These are phyloP conservation scores for Drosophila cognata DNA, from an alignment of 2,888 invertebrate species.

Conservation along the genomic window DNA sequence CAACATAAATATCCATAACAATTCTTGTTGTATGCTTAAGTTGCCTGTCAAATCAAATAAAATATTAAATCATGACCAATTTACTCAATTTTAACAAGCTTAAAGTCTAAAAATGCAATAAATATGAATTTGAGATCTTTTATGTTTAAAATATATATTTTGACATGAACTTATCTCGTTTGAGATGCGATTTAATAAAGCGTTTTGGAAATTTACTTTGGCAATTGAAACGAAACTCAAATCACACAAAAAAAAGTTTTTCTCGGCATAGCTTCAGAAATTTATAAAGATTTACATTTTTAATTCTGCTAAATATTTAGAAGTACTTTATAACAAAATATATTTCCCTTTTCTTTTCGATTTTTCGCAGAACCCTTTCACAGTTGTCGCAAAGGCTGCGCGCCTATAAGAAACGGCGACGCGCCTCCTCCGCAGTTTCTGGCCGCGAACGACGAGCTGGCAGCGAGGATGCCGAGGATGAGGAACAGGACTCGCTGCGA, in stretches of 20 bases:
- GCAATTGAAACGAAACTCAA: background rate
- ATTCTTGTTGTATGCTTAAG: background rate
- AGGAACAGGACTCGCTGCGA: slow-evolving; percentile 60
- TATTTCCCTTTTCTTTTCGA: background rate
- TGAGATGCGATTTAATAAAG: background rate
- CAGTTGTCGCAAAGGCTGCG: slow-evolving; percentile 70
- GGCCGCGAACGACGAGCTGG: slow-evolving; percentile 59
- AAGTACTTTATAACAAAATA: background rate
- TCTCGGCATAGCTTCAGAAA: background rate
- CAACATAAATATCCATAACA: background rate
- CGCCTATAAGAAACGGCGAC: slow-evolving; percentile 70
- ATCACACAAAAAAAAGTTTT: background rate
- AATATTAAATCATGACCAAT: background rate
- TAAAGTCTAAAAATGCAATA: background rate
- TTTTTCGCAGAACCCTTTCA: slow-evolving; percentile 71
- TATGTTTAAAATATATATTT: background rate
- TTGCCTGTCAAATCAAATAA: background rate
- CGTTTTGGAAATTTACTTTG: background rate
- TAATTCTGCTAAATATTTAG: background rate
- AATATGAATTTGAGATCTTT: background rate
- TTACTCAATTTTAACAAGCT: background rate
- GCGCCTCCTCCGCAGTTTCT: slow-evolving; percentile 78
- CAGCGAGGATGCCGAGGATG: slow-evolving; percentile 56
- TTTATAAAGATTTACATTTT: background rate
- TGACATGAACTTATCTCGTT: background rate